These are phyloP conservation scores for Tholera decimalis DNA, from an alignment of 2,888 invertebrate species.

Conservation along the genomic window DNA sequence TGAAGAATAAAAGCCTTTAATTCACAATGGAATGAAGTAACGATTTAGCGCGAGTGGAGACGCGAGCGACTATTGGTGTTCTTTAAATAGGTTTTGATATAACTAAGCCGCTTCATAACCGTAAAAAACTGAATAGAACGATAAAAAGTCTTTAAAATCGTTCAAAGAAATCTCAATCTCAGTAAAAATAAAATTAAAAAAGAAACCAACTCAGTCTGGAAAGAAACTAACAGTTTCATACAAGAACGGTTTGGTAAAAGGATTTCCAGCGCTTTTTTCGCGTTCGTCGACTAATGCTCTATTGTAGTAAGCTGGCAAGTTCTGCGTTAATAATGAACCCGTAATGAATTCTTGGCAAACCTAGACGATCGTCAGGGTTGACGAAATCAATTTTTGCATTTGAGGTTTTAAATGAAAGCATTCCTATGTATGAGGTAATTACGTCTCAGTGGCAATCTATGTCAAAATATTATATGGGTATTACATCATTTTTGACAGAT, in stretches of 20 bases:
- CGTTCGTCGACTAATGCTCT: constrained; percentile 47
- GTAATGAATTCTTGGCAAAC: constrained; percentile 63
- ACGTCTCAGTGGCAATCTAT: too few relatives aligned
- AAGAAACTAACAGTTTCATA: constrained; percentile 29
- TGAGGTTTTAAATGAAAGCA: not conserved
- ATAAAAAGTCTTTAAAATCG: not conserved
- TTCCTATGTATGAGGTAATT: too few relatives aligned
- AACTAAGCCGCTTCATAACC: not conserved
- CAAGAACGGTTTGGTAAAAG: constrained; percentile 38
- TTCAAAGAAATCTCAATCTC: not conserved
- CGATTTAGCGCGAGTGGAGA: too few relatives aligned
- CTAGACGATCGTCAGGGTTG: constrained; percentile 31
- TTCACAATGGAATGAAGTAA: too few relatives aligned
- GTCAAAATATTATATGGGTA: too few relatives aligned
- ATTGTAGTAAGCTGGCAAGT: constrained; percentile 55
- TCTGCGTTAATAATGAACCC: constrained; percentile 41
- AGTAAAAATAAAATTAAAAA: constrained; percentile 18
- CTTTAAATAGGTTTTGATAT: not conserved
- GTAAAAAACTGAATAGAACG: too few relatives aligned
- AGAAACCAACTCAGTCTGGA: constrained; percentile 36
- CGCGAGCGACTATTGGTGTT: too few relatives aligned
- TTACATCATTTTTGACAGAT: too few relatives aligned
- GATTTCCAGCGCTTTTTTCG: constrained; percentile 51
- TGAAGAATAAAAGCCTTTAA: too few relatives aligned
- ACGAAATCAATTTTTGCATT: not conserved